A percentile compares a stretch with the other conserved stretches of the same genome.
phyloP scores from a whole-genome alignment of 2,888 invertebrate genomes.

The Elmis aenea region DNA sequence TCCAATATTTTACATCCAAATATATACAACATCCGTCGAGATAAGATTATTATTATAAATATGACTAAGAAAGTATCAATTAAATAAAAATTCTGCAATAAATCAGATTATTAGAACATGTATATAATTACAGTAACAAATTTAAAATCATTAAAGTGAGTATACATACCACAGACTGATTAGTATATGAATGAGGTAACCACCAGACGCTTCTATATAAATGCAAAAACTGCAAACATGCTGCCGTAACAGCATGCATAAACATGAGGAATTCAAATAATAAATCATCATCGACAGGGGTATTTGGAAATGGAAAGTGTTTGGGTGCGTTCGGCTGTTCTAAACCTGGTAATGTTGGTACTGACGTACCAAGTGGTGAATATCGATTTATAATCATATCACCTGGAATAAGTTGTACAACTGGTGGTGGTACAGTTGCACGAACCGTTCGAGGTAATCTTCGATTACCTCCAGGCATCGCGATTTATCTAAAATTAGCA shows the following conservation, averaged over 20 bases:
- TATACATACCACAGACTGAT: slow-evolving; percentile 74
- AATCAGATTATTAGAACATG: too few relatives aligned
- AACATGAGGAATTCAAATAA: slow-evolving; percentile 84
- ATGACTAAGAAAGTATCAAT: slow-evolving; percentile 85
- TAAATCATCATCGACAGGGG: slow-evolving; percentile 74
- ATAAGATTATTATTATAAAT: slow-evolving; percentile 77
- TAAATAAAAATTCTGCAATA: slow-evolving; percentile 90
- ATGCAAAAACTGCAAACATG: slow-evolving; percentile 88
- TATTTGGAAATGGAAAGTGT: slow-evolving; percentile 75
- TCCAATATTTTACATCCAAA: slow-evolving; percentile 36
- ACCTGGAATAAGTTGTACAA: slow-evolving; percentile 32
- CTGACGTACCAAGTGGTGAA: slow-evolving; percentile 31
- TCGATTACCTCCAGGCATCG: slow-evolving; percentile 24
- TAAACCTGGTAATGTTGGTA: slow-evolving; percentile 37
- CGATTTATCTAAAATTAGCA: background rate
- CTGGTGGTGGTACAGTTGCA: slow-evolving; percentile 29
- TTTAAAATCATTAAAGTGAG: slow-evolving; percentile 3
- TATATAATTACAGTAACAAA: slow-evolving; percentile 3
- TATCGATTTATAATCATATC: slow-evolving; percentile 33
- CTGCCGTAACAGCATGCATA: slow-evolving; percentile 70
- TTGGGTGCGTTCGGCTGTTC: slow-evolving; percentile 60
- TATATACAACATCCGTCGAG: slow-evolving; percentile 69
- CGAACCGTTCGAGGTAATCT: slow-evolving; percentile 32
- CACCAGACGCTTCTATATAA: slow-evolving; percentile 96
- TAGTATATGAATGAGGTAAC: slow-evolving; percentile 87